phyloP scores from a whole-genome alignment of 1,140 invertebrate species.

The Drosophila arawakana region DNA sequence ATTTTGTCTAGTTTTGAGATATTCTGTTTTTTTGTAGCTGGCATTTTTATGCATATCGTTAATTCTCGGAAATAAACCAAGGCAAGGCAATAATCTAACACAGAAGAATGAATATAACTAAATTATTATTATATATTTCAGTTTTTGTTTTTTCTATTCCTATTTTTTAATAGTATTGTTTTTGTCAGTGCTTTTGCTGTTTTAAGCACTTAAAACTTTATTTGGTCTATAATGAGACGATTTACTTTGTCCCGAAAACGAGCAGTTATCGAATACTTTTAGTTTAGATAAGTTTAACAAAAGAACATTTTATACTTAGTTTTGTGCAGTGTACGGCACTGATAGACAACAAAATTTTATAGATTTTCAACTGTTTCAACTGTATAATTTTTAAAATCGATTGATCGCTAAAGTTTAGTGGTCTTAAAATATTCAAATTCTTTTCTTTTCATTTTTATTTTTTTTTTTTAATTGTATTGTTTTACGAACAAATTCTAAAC shows the following conservation, averaged over 20 bases:
- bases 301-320: too few relatives aligned
- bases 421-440: too few relatives aligned
- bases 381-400: too few relatives aligned
- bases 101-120: constrained; percentile 24
- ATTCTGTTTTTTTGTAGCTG: constrained; percentile 34
- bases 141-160: constrained; percentile 17
- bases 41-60: constrained; percentile 79
- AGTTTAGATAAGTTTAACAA: too few relatives aligned
- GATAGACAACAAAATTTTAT: too few relatives aligned
- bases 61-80: constrained; percentile 82
- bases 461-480: too few relatives aligned
- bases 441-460: too few relatives aligned
- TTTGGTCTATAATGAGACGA: constrained; percentile 7
- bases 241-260: neutral
- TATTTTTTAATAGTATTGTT: constrained; percentile 22
- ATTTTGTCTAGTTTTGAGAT: constrained; percentile 45
- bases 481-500: too few relatives aligned
- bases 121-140: constrained; percentile 39
- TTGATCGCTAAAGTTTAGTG: too few relatives aligned
- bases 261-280: neutral
- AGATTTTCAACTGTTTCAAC: too few relatives aligned
- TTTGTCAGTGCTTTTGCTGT: constrained; percentile 12
- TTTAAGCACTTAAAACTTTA: neutral
- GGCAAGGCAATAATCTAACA: constrained; percentile 69
- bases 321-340: too few relatives aligned